These are phyloP conservation scores for Strigops habroptila DNA, from an alignment of 2,113 vertebrate genomes.

Conservation along the genomic window DNA sequence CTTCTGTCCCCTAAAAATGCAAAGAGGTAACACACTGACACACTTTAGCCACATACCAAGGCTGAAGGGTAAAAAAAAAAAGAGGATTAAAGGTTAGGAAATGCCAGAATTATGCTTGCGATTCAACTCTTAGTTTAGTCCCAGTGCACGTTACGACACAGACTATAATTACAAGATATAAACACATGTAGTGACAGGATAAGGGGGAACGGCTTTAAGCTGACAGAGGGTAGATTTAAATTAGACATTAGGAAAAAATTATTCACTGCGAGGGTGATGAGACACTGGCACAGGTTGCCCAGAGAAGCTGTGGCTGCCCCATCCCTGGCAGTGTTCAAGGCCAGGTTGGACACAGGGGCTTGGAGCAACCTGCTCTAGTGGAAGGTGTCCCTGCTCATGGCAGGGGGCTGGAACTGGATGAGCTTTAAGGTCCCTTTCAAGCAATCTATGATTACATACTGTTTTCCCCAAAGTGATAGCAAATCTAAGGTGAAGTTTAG, in stretches of 20 bases:
- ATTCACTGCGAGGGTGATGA: background rate
- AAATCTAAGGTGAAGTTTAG: background rate
- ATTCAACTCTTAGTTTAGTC: background rate
- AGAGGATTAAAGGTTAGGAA: background rate
- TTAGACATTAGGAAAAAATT: background rate
- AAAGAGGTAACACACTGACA: background rate
- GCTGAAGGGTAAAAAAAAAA: background rate
- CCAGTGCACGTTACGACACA: background rate
- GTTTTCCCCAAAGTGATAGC: background rate
- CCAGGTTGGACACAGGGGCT: background rate
- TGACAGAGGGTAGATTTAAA: background rate
- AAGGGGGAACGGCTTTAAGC: background rate
- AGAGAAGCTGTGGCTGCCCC: background rate
- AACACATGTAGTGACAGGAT: background rate
- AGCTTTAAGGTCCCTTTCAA: background rate
- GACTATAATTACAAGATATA: background rate
- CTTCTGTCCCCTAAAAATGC: slow-evolving; percentile 68
- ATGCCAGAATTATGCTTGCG: background rate
- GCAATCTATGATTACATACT: background rate
- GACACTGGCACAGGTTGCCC: background rate
- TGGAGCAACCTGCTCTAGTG: background rate
- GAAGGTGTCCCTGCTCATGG: background rate
- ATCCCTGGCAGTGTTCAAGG: background rate
- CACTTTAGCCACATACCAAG: background rate
- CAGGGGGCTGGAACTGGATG: background rate